phyloP scores from a whole-genome alignment of 2,888 invertebrate genomes.

The Asteroscopus sphinx region DNA sequence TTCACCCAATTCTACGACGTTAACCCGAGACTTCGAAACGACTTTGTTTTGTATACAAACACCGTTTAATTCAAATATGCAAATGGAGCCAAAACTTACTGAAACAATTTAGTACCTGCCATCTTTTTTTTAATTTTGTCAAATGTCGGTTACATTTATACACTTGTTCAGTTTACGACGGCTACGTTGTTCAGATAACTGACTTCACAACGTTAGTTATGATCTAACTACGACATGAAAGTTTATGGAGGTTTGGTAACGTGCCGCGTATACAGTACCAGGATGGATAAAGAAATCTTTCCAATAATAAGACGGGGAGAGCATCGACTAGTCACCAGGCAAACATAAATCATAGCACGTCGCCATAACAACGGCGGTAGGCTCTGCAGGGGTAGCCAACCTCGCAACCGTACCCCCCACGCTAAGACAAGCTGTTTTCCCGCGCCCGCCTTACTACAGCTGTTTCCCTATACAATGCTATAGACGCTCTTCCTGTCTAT shows the following conservation, averaged over 20 bases:
- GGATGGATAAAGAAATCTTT: constrained; percentile 45
- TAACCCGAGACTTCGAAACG: constrained; percentile 27
- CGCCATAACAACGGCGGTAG: constrained; percentile 76
- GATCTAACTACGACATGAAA: constrained; percentile 41
- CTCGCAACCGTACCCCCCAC: constrained; percentile 59
- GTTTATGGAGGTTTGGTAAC: constrained; percentile 51
- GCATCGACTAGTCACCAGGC: constrained; percentile 70
- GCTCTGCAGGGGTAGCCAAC: constrained; percentile 70
- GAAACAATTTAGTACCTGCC: constrained; percentile 37
- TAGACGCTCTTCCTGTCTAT: constrained; percentile 69
- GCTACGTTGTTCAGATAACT: constrained; percentile 46
- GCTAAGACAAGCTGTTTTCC: constrained; percentile 71
- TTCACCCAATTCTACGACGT: constrained; percentile 35
- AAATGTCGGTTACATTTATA: constrained; percentile 54
- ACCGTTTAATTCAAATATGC: constrained; percentile 44
- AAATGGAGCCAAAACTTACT: constrained; percentile 28
- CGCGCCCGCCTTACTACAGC: constrained; percentile 77
- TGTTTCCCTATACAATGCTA: constrained; percentile 74
- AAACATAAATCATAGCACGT: constrained; percentile 80
- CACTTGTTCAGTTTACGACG: constrained; percentile 48
- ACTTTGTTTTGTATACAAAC: constrained; percentile 54
- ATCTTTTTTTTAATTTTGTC: constrained; percentile 39
- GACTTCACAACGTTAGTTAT: constrained; percentile 53
- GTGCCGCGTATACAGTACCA: constrained; percentile 29
- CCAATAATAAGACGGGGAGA: constrained; percentile 40